Evolutionary conservation across 2,113 vertebrate genomes (phyloP).

Genomic region (Rhizomys pruinosus): DNA sequence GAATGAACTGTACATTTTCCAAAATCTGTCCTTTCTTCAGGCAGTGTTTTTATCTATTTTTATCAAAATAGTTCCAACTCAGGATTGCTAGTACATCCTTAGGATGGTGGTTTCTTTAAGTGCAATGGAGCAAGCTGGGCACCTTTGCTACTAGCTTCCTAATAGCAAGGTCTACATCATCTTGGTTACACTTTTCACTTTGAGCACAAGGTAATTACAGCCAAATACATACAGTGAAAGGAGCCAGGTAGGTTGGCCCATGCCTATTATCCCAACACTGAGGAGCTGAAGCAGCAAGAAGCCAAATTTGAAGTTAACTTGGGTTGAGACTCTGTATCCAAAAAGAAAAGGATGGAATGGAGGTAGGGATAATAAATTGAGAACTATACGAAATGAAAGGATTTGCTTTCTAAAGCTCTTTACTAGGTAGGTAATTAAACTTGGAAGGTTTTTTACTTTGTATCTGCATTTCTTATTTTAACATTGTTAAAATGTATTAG

Average conservation of each 20-base stretch:
- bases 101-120: too few relatives aligned
- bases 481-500: conserved; percentile 38
- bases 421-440: conserved; percentile 28
- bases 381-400: conserved; percentile 30
- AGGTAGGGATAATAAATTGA: neutral
- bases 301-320: neutral
- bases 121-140: too few relatives aligned
- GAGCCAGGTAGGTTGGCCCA: neutral
- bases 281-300: neutral
- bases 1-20: conserved; percentile 39
- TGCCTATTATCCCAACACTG: neutral
- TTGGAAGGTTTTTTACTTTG: conserved; percentile 35
- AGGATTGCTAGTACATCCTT: neutral
- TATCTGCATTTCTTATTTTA: conserved; percentile 55
- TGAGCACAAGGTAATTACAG: neutral
- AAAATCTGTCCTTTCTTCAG: neutral
- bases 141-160: too few relatives aligned
- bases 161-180: too few relatives aligned
- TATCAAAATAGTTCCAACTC: conserved; percentile 10
- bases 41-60: conserved; percentile 2
- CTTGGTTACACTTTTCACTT: conserved; percentile 25
- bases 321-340: neutral
- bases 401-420: conserved; percentile 51
- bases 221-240: neutral
- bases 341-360: neutral